A percentile compares a stretch with the other conserved stretches of the same genome.
phyloP scores from a whole-genome alignment of 2,797 vertebrate species.

The Hirundo rustica region DNA sequence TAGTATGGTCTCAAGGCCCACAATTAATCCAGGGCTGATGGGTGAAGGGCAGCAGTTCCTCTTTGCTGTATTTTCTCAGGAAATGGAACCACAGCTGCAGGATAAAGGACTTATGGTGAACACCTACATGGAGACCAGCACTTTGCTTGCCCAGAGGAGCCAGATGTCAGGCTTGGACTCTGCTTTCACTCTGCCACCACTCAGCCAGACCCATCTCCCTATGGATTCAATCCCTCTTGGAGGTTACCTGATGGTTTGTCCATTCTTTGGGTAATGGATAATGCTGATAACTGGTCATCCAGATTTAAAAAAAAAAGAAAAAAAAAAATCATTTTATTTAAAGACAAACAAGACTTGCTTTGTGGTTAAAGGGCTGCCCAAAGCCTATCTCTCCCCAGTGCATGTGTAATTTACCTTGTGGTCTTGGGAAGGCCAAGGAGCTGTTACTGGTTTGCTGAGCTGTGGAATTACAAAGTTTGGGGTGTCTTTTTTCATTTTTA shows the following conservation, averaged over 20 bases:
- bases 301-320: background rate
- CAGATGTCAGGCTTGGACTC: background rate
- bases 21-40: background rate
- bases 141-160: background rate
- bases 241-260: background rate
- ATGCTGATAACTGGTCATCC: background rate
- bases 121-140: accelerated
- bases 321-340: background rate
- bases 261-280: background rate
- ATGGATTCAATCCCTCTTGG: background rate
- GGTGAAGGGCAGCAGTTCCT: background rate
- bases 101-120: background rate
- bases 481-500: background rate
- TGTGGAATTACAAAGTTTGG: background rate
- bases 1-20: background rate
- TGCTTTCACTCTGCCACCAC: background rate
- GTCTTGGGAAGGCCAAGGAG: background rate
- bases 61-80: background rate
- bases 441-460: background rate
- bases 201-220: background rate
- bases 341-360: background rate
- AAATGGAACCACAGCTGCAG: background rate
- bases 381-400: background rate
- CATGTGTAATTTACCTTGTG: accelerated
- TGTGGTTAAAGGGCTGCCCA: background rate